phyloP scores from a whole-genome alignment of 2,888 invertebrate species.

The Dolichopus griseipennis region DNA sequence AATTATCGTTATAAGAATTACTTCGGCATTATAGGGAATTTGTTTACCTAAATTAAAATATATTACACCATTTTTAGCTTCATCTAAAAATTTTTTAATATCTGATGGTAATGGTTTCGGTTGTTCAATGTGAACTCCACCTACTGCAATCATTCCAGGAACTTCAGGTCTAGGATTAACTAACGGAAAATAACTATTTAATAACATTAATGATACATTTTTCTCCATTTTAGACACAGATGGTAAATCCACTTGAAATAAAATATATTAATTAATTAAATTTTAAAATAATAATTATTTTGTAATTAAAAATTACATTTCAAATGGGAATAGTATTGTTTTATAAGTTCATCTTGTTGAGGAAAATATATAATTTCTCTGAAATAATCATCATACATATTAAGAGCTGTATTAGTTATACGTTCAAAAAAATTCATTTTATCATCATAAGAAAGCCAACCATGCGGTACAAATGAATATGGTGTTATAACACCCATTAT shows the following conservation, averaged over 20 bases:
- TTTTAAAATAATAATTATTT: constrained; percentile 1
- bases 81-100: constrained; percentile 41
- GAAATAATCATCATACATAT: constrained; percentile 34
- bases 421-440: constrained; percentile 48
- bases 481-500: constrained; percentile 45
- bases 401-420: constrained; percentile 44
- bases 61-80: constrained; percentile 43
- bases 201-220: constrained; percentile 43
- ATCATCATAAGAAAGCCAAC: constrained; percentile 43
- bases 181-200: constrained; percentile 46
- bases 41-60: constrained; percentile 44
- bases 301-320: constrained; percentile 24
- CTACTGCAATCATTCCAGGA: constrained; percentile 46
- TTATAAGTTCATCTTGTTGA: constrained; percentile 36
- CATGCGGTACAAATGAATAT: constrained; percentile 46
- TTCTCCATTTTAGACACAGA: constrained; percentile 41
- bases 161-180: constrained; percentile 43
- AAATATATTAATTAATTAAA: background rate
- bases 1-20: too few relatives aligned
- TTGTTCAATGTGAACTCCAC: constrained; percentile 48
- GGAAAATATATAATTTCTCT: constrained; percentile 36
- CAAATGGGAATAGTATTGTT: constrained; percentile 33
- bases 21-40: too few relatives aligned
- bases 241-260: constrained; percentile 35
- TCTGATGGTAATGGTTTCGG: constrained; percentile 36